Conservation (phyloP, 2,888 invertebrate species). For the Agrypnus murinus region DNA sequence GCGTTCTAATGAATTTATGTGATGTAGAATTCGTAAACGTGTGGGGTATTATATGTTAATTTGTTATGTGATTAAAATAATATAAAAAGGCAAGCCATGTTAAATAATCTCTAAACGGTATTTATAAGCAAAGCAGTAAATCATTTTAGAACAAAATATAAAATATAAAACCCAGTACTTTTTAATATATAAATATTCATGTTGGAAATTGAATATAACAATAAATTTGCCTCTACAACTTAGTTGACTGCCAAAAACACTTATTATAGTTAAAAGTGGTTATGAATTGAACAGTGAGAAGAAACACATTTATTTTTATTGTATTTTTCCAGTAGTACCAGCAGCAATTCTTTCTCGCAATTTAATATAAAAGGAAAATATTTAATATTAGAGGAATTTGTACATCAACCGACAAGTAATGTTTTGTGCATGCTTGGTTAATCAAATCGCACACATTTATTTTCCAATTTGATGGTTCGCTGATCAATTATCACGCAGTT, state of each 20-base stretch:
- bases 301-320: not conserved
- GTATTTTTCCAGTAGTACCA: no score
- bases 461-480: conserved; percentile 35
- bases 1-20: conserved; percentile 7
- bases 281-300: conserved; percentile 5
- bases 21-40: conserved; percentile 6
- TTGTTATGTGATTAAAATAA: conserved; percentile 7
- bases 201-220: conserved; percentile 40
- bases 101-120: conserved; percentile 18
- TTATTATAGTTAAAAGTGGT: conserved; percentile 3
- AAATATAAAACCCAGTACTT: conserved; percentile 29
- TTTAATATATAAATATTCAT: conserved; percentile 43
- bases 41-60: conserved; percentile 32
- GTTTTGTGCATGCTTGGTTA: conserved; percentile 26
- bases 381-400: not conserved
- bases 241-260: conserved; percentile 36
- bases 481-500: conserved; percentile 32
- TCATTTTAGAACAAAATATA: conserved; percentile 42
- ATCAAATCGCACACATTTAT: conserved; percentile 32
- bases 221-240: conserved; percentile 36
- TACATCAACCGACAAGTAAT: conserved; percentile 2
- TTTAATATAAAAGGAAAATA: no score
- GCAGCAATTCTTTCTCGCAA: no score
- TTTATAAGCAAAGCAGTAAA: conserved; percentile 33
- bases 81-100: conserved; percentile 15